Conservation (phyloP, 2,113 vertebrate genomes). For the Calonectris borealis region DNA sequence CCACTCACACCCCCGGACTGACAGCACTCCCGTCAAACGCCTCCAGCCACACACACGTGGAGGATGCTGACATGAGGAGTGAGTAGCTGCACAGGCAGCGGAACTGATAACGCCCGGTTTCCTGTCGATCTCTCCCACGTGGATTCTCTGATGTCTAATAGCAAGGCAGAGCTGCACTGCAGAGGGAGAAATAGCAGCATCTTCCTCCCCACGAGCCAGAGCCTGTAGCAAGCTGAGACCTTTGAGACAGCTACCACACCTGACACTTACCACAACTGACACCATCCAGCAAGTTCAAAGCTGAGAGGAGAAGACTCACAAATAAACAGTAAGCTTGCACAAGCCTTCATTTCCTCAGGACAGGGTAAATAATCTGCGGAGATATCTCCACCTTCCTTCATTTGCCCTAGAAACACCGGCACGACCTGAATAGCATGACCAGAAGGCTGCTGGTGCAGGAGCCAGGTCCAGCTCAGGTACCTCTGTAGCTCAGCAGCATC, state of each 20-base stretch:
- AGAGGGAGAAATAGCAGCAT: constrained; percentile 18
- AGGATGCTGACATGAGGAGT: constrained; percentile 60
- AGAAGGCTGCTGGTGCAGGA: background rate
- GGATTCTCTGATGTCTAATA: constrained; percentile 67
- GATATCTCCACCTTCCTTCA: background rate
- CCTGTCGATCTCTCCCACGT: constrained; percentile 68
- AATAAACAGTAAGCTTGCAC: background rate
- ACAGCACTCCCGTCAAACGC: constrained; percentile 70
- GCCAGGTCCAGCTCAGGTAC: background rate
- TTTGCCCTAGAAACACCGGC: background rate
- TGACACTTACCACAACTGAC: background rate
- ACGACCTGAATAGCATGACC: background rate
- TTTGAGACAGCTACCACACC: background rate
- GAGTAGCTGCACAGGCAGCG: constrained; percentile 62
- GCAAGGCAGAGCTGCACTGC: constrained; percentile 58
- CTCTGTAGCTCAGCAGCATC: background rate
- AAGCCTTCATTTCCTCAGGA: constrained; percentile 11
- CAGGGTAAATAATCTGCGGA: background rate
- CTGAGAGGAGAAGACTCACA: background rate
- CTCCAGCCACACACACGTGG: constrained; percentile 66
- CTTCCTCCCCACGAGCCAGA: background rate
- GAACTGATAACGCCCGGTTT: constrained; percentile 62
- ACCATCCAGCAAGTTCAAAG: constrained; percentile 35
- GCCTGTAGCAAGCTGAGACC: background rate
- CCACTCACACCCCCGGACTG: constrained; percentile 61